Conservation (phyloP, 2,888 invertebrate genomes). For the Hoplodrina ambigua region DNA sequence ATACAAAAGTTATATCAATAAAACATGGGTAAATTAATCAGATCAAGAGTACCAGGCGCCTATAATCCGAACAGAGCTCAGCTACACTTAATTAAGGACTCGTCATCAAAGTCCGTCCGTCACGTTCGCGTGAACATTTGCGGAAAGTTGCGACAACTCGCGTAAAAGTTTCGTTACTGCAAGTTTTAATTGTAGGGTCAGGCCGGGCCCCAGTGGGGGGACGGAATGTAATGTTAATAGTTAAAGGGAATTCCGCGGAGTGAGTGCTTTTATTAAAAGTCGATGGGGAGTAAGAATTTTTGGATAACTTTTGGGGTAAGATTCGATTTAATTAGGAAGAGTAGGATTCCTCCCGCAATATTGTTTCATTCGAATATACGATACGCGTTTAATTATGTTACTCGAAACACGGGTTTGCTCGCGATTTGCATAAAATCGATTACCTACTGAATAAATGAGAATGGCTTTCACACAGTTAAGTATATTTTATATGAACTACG, state of each 20-base stretch:
- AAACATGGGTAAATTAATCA: conserved; percentile 41
- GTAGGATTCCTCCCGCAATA: background rate
- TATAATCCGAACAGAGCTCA: conserved; percentile 39
- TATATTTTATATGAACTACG: background rate
- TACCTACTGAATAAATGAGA: background rate
- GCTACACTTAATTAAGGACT: conserved; percentile 61
- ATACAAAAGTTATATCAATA: conserved; percentile 27
- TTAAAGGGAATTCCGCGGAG: conserved; percentile 25
- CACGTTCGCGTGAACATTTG: conserved; percentile 59
- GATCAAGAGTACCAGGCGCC: conserved; percentile 36
- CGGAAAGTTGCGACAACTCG: conserved; percentile 57
- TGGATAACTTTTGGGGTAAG: background rate
- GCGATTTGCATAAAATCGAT: conserved; percentile 12
- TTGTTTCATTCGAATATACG: conserved; percentile 1
- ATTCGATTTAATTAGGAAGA: conserved; percentile 21
- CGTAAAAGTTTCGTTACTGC: conserved; percentile 63
- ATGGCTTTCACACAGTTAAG: background rate
- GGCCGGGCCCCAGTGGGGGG: conserved; percentile 30
- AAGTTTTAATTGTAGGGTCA: conserved; percentile 73
- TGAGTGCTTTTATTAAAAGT: conserved; percentile 47
- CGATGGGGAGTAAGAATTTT: conserved; percentile 20
- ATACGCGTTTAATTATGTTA: background rate
- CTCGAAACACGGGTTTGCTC: background rate
- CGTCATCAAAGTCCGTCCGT: conserved; percentile 56
- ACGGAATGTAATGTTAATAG: conserved; percentile 37